A percentile compares a stretch with the other conserved stretches of the same genome.
These are phyloP conservation scores for Plecturocebus donacophilus DNA, from an alignment of 2,113 vertebrate species.

Conservation along the genomic window DNA sequence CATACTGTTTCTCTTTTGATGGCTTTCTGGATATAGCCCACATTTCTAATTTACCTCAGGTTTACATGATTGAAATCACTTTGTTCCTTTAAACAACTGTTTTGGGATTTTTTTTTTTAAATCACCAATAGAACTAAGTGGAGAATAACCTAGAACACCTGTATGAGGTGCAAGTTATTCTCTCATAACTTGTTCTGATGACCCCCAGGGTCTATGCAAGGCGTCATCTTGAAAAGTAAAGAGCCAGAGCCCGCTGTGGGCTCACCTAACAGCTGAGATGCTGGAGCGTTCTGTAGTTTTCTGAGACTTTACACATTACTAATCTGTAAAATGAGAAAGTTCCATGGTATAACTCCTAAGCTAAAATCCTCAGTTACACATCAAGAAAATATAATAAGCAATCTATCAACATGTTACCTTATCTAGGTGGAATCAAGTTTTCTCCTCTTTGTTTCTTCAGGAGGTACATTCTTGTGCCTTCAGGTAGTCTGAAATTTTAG, in stretches of 20 bases:
- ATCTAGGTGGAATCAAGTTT: background rate
- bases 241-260: accelerated
- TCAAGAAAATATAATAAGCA: background rate
- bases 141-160: background rate
- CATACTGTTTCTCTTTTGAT: background rate
- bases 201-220: background rate
- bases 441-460: background rate
- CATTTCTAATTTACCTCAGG: background rate
- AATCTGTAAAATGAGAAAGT: background rate
- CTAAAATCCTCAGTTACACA: background rate
- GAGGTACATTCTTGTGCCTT: background rate
- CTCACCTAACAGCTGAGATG: background rate
- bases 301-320: background rate
- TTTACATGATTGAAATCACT: background rate
- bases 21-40: background rate
- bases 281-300: background rate
- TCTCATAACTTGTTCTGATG: background rate
- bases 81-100: background rate
- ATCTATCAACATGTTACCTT: background rate
- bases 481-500: background rate
- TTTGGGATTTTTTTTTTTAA: background rate
- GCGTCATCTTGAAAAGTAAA: background rate
- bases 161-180: background rate
- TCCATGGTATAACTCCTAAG: background rate
- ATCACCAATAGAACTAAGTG: background rate